Evolutionary conservation across 2,888 invertebrate species (phyloP), one percentile per base, ranked within the genome.

Genomic region (Clepsis dumicolana): DNA sequence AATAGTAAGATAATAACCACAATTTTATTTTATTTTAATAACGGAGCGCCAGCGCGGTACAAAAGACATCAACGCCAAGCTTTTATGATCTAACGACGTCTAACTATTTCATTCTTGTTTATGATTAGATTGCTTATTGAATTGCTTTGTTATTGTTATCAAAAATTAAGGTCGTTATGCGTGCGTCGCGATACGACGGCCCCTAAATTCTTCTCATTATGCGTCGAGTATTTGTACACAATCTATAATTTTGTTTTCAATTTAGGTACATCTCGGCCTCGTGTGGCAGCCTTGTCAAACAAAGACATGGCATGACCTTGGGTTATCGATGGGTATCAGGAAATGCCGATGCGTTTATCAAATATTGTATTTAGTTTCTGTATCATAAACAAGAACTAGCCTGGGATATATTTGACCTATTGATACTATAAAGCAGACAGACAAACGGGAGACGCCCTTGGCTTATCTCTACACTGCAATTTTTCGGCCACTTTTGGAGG

Each of bases 291-390:
- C 90, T 93, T 89, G 90, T 89, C 87, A 85, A 78, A 81, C 80
- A 80, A 71, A 81, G 79, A 83, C 82, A 80, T 81, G 77, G 77
- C 76, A 80, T 78, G 79, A 83, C 91, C 90, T 92, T 91, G 87
- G 82, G 73, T 81, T 79, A 86, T 88, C 81, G 87, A 89, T 87
- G 83, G 84, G 79, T 83, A 88, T 87, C 88, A 87, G 87, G 89
- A 90, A 89, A 85, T 89, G 76, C 79, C 77, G 75, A 84, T 83
- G 75, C 82, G 77, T 87, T 87, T 86, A 85, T 86, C 85, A 84
- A 82, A 75, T 70, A 75, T 67, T 72, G 64, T 71, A 56, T 60
- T 64, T 72, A 57, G 64, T 70, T 70, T 69, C 50, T 35, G 63
- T 65, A 70, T 41, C 59, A 24, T 29, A 38, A 62, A 18, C 29